Evolutionary conservation across 2,113 vertebrate species (phyloP), one percentile per base, ranked within the genome.

Genomic region (Antechinus flavipes): DNA sequence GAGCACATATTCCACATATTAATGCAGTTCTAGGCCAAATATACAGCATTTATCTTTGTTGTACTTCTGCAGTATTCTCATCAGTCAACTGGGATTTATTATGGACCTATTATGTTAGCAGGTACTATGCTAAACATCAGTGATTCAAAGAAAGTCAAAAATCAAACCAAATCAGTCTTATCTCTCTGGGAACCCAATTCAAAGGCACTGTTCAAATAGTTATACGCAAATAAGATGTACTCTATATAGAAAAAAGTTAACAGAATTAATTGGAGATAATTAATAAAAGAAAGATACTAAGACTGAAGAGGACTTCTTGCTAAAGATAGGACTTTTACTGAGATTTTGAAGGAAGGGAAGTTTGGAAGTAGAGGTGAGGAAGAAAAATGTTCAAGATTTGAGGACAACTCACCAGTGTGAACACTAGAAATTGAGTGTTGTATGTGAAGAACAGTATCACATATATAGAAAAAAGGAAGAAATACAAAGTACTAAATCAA

Each of bases 351-450:
- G 68, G n/a, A 84, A 84, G 7, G n/a, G n/a, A 42, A 84, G 4
- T 76, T 84, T 42, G 35, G 7, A 42, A 42, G 61, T 23, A 42
- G n/a, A 84, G 6, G 22, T 42, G n/a, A 84, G n/a, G 6, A 84
- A 42, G n/a, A 5, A 84, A 16, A 19, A 84, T 22, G 26, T 84
- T 84, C 68, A 84, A 42, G n/a, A 2, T 95, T 52, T 52, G 95
- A 92, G 47, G 92, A 89, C 25, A 90, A 91, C 93, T 93, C 93
- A 94, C 95, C 90, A 89, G 94, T 94, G 46, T 93, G 94, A 91
- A 56, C 84, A 61, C 47, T 93, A 76, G 68, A 42, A 84, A 23
- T 23, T 84, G 68, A 84, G 7, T 23, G 0, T 84, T 42, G 19
- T 76, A 25, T 42, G 35, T 42, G 8, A 84, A n/a, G 2, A 42